These are phyloP conservation scores for Manduca sexta DNA, from an alignment of 1,140 invertebrate genomes.

Conservation along the genomic window DNA sequence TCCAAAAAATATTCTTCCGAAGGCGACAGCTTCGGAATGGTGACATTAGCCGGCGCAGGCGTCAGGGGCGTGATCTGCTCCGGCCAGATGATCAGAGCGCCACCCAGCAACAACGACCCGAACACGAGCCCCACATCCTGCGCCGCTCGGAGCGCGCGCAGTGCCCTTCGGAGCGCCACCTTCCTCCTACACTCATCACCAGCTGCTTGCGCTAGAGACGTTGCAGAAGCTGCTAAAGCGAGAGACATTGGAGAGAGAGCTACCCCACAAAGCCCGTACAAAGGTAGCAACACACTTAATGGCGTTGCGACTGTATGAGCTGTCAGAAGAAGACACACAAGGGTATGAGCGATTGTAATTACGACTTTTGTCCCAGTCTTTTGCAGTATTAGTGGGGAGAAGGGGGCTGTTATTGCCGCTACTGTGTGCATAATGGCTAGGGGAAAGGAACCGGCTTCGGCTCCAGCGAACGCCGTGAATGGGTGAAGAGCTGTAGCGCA, in stretches of 20 bases:
- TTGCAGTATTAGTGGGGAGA: slow-evolving; percentile 73
- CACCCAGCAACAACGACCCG: slow-evolving; percentile 54
- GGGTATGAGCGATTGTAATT: slow-evolving; percentile 33
- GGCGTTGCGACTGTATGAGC: slow-evolving; percentile 51
- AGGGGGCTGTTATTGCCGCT: slow-evolving; percentile 76
- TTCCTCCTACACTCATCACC: slow-evolving; percentile 59
- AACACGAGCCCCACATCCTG: slow-evolving; percentile 75
- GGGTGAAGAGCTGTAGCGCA: slow-evolving; percentile 55
- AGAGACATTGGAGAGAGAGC: slow-evolving; percentile 72
- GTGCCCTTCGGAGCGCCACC: slow-evolving; percentile 49
- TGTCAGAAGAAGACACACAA: slow-evolving; percentile 42
- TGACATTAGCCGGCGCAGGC: slow-evolving; percentile 30
- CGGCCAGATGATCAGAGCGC: slow-evolving; percentile 52
- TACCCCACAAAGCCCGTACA: slow-evolving; percentile 77
- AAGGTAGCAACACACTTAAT: slow-evolving; percentile 67
- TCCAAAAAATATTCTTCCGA: slow-evolving; percentile 48
- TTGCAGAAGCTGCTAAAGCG: slow-evolving; percentile 73
- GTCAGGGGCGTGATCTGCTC: slow-evolving; percentile 34
- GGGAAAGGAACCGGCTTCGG: slow-evolving; percentile 69
- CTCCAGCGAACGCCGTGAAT: slow-evolving; percentile 58
- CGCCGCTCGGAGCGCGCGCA: slow-evolving; percentile 68
- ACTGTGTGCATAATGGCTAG: slow-evolving; percentile 72
- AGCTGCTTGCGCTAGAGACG: slow-evolving; percentile 52
- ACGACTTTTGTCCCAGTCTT: slow-evolving; percentile 50
- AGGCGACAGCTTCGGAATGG: slow-evolving; percentile 41